Percentiles rank a stretch among this genome's conserved stretches.
Evolutionary conservation across 92 coral and sea anemone genomes (phyloP).

Genomic region (Paragorgia papillata): DNA sequence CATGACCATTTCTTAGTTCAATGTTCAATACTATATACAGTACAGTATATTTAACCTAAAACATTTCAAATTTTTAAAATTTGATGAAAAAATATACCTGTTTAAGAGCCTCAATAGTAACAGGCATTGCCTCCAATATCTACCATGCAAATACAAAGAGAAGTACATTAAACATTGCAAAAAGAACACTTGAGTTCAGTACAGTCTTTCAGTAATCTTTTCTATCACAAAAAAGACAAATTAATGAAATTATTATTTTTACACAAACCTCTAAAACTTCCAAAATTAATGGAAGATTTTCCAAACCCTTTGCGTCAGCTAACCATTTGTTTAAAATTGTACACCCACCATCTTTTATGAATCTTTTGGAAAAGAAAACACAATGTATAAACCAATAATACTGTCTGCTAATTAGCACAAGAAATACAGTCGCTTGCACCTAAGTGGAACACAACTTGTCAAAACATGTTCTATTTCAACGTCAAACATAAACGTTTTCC

Average conservation of each 20-base stretch:
- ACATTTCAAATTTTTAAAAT: no score
- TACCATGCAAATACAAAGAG: conserved; percentile 12
- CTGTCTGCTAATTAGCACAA: no score
- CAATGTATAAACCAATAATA: not conserved
- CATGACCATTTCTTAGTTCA: no score
- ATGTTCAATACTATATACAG: no score
- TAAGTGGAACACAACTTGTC: no score
- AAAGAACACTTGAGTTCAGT: not conserved
- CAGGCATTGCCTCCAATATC: conserved; percentile 90
- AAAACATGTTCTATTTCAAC: no score
- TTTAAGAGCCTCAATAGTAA: conserved; percentile 85
- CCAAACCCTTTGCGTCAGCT: conserved; percentile 79
- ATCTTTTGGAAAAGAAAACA: conserved; percentile 50
- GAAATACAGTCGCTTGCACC: no score
- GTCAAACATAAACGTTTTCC: no score
- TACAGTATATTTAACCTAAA: no score
- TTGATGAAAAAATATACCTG: conserved; percentile 75
- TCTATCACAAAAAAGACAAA: not conserved
- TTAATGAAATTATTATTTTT: not conserved
- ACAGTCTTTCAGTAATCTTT: no score
- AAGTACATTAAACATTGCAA: not conserved
- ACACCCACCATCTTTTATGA: conserved; percentile 90
- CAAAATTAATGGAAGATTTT: conserved; percentile 75
- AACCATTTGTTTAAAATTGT: conserved; percentile 88
- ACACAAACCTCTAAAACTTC: conserved; percentile 81